These are phyloP conservation scores for Tetropium fuscum DNA, from an alignment of 2,888 invertebrate genomes.

Conservation along the genomic window DNA sequence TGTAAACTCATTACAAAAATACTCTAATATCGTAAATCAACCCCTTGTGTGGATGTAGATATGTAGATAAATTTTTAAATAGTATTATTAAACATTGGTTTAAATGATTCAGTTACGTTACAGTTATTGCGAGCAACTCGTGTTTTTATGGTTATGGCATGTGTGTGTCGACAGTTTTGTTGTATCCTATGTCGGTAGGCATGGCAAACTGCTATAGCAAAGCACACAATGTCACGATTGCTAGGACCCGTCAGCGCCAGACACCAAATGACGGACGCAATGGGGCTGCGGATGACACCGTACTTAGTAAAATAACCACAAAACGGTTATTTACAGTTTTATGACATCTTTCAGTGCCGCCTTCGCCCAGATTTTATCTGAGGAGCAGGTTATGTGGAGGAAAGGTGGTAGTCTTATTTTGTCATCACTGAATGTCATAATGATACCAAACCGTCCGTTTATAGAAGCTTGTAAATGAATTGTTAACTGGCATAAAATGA, in stretches of 20 bases:
- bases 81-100: too few relatives aligned
- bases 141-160: slow-evolving; percentile 47
- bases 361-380: slow-evolving; percentile 59
- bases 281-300: slow-evolving; percentile 62
- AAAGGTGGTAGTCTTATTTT: slow-evolving; percentile 50
- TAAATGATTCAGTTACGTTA: too few relatives aligned
- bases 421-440: slow-evolving; percentile 56
- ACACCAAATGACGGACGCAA: slow-evolving; percentile 59
- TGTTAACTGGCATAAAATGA: slow-evolving; percentile 37
- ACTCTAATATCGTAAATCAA: too few relatives aligned
- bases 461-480: slow-evolving; percentile 44
- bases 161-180: slow-evolving; percentile 30
- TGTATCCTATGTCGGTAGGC: slow-evolving; percentile 32
- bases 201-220: slow-evolving; percentile 29
- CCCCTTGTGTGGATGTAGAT: too few relatives aligned
- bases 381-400: slow-evolving; percentile 44
- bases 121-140: slow-evolving; percentile 31
- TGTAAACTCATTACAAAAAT: too few relatives aligned
- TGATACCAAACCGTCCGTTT: slow-evolving; percentile 52
- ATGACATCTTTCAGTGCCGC: slow-evolving; percentile 58
- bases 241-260: slow-evolving; percentile 52
- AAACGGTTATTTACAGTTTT: slow-evolving; percentile 64
- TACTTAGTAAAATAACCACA: slow-evolving; percentile 65
- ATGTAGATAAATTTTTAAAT: too few relatives aligned
- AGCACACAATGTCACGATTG: slow-evolving; percentile 45